Evolutionary conservation across 2,113 vertebrate species (phyloP).

Genomic region (Butorides virescens): DNA sequence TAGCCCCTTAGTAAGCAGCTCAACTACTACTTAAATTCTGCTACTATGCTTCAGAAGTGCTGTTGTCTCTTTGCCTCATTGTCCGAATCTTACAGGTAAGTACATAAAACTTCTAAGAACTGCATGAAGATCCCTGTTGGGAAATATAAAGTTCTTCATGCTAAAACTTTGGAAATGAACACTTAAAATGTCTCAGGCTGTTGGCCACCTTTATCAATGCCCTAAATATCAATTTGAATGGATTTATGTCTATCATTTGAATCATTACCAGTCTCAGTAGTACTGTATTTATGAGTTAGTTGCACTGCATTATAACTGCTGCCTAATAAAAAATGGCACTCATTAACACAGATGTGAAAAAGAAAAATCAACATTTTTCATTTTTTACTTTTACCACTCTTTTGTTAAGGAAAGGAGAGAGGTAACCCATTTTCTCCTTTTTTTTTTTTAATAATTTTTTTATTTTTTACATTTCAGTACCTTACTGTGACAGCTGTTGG

Average conservation of each 20-base stretch:
- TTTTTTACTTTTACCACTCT: neutral
- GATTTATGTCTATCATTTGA: neutral
- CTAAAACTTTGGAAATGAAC: neutral
- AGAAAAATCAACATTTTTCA: neutral
- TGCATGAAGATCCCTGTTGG: neutral
- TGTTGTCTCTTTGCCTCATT: neutral
- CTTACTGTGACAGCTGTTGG: slow-evolving; percentile 53
- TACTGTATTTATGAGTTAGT: neutral
- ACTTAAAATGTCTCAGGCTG: slow-evolving; percentile 3
- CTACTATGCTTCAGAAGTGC: neutral
- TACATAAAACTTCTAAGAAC: neutral
- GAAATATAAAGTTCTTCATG: neutral
- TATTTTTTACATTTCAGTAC: neutral
- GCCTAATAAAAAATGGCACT: neutral
- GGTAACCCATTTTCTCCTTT: neutral
- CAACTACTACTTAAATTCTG: neutral
- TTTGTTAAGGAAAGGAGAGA: neutral
- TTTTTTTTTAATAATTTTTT: neutral
- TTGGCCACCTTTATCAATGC: neutral
- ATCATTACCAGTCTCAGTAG: neutral
- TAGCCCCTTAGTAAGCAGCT: neutral
- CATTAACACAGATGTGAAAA: neutral
- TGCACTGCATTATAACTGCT: neutral
- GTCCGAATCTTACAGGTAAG: neutral
- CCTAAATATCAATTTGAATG: slow-evolving; percentile 12